A percentile compares a stretch with the other conserved stretches of the same genome.
These are phyloP conservation scores for Chlorospingus semifuscus DNA, from an alignment of 2,797 vertebrate species.

Conservation along the genomic window DNA sequence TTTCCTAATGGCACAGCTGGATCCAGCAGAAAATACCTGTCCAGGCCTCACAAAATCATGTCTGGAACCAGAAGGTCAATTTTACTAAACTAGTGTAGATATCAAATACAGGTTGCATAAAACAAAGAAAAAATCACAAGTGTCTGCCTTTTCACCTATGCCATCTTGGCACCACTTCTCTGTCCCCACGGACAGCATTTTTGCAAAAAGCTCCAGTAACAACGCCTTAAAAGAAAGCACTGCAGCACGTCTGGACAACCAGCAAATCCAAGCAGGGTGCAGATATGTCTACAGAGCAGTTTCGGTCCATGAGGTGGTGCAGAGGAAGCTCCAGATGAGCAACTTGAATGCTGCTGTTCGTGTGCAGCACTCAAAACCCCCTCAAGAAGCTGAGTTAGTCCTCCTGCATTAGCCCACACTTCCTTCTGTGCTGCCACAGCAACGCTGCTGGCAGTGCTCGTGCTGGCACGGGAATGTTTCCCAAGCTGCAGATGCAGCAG, in stretches of 20 bases:
- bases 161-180: not conserved
- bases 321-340: not conserved
- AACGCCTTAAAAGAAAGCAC: not conserved
- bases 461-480: not conserved
- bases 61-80: not conserved
- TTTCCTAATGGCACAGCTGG: not conserved
- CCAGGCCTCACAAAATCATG: not conserved
- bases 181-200: not conserved
- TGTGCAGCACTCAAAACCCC: not conserved
- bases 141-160: not conserved
- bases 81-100: not conserved
- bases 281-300: not conserved
- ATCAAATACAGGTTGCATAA: not conserved
- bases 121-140: not conserved
- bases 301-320: not conserved
- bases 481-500: not conserved
- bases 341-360: not conserved
- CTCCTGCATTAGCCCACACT: not conserved
- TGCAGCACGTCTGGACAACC: not conserved
- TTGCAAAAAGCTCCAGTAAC: not conserved
- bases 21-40: not conserved
- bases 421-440: slow-evolving; percentile 12
- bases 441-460: not conserved
- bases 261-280: not conserved
- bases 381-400: not conserved